Evolutionary conservation across 2,113 vertebrate species (phyloP), one percentile per base, ranked within the genome.

Genomic region (Cichladusa arquata): DNA sequence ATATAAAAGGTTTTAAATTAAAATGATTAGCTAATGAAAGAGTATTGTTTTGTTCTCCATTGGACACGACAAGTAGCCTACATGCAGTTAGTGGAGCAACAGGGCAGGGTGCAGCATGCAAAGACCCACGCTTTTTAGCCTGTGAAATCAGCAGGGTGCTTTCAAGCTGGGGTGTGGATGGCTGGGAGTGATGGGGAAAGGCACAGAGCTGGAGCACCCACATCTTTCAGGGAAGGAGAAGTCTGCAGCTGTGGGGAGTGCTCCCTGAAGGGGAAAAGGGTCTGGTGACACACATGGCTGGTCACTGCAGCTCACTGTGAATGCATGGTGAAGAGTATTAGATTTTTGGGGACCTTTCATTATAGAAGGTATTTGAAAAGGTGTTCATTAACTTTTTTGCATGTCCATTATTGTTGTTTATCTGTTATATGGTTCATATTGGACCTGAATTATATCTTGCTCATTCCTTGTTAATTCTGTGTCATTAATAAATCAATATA

Each of bases 121-220:
- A 11, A 26, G 6, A 14, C 31, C 5, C 38, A 14, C 6, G 5
- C 1, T 11, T 28, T 77, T 87, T 66, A 26, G 19, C 33, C 13
- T 24, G 3, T 4, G 1, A 34, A 51, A 17, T 8, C 1, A 1
- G 14, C 13, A 14, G 23, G 34, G 4, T 5, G 6, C 12, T 69
- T 14, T 51, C n/a, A 22, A 12, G 20, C 14, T 34, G 38, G 11
- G 12, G 29, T 3, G 1, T 14, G 56, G 18, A 7, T 3, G 44
- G 19, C 8, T 22, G 33, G 28, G 20, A n/a, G 31, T 5, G 19
- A 15, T 8, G 14, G 22, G 28, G 25, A 14, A 47, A 78, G 19
- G 10, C 20, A 34, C 33, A 36, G 47, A 51, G 11, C 12, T 53
- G 33, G 50, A 78, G 34, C 28, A 53, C 3, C 6, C 54, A 33